Evolutionary conservation across 1,140 invertebrate species (phyloP).

Genomic region (Drosophila bifasciata): DNA sequence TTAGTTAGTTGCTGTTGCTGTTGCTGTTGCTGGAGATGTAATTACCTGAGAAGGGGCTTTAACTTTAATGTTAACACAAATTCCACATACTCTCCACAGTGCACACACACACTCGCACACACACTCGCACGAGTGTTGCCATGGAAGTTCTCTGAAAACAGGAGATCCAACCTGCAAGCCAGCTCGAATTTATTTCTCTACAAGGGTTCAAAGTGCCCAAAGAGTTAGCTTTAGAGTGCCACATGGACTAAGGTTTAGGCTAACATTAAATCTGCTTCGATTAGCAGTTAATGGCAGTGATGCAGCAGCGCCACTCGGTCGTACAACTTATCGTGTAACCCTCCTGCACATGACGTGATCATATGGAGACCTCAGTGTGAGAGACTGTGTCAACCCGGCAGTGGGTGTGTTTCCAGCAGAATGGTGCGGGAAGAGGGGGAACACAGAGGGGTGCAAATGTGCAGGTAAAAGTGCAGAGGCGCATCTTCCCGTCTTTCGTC

Average conservation of each 20-base stretch:
- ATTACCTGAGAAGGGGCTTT: slow-evolving; percentile 61
- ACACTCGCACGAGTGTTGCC: slow-evolving; percentile 30
- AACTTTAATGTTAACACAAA: slow-evolving; percentile 69
- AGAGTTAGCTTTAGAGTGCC: too few species aligned
- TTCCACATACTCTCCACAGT: slow-evolving; percentile 27
- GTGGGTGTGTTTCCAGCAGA: too few species aligned
- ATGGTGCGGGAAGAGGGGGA: slow-evolving; percentile 8
- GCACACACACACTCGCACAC: slow-evolving; percentile 28
- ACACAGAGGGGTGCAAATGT: slow-evolving; percentile 39
- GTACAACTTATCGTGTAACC: slow-evolving; percentile 14
- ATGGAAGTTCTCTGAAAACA: slow-evolving; percentile 2
- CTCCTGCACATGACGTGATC: slow-evolving; percentile 7
- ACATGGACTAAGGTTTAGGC: too few species aligned
- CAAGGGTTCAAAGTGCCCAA: too few species aligned
- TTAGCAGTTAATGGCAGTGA: too few species aligned
- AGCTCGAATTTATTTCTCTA: too few species aligned
- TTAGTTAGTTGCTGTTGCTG: slow-evolving; percentile 37
- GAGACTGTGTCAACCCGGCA: slow-evolving; percentile 42
- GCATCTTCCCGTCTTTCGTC: slow-evolving; percentile 35
- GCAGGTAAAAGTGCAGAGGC: slow-evolving; percentile 61
- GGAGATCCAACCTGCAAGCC: too few species aligned
- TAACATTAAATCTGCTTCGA: too few species aligned
- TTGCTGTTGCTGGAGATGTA: slow-evolving; percentile 46
- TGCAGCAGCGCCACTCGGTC: too few species aligned
- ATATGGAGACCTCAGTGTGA: slow-evolving; percentile 16